Conservation (phyloP, 2,113 vertebrate species). For the Raja brachyura region DNA sequence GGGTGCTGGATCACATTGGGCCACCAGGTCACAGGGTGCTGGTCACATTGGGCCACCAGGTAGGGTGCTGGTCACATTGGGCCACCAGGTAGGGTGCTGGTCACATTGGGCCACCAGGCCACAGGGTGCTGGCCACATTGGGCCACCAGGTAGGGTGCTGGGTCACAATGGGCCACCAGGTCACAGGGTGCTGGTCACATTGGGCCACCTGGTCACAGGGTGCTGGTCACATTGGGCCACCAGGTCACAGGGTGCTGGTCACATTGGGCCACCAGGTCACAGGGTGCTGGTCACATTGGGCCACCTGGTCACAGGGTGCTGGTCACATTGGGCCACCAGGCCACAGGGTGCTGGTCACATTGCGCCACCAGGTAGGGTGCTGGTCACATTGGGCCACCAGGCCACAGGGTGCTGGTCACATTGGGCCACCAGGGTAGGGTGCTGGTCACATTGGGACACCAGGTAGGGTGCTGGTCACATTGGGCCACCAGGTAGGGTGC, state of each 20-base stretch:
- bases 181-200: not conserved
- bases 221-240: not conserved
- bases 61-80: no score
- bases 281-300: not conserved
- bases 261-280: no score
- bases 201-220: not conserved
- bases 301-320: not conserved
- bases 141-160: no score
- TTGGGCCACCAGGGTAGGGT: no score
- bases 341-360: no score
- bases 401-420: not conserved
- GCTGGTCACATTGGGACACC: no score
- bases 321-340: no score
- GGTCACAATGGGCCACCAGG: no score
- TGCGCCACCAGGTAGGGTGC: not conserved
- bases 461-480: not conserved
- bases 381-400: not conserved
- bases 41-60: no score
- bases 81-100: not conserved
- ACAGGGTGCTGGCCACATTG: not conserved
- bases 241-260: no score
- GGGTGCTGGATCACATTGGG: no score
- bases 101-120: no score
- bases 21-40: not conserved
- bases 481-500: not conserved